Percentiles rank a stretch among this genome's conserved stretches.
Conservation (phyloP, 2,888 invertebrate genomes). For the Aporophyla lueneburgensis region DNA sequence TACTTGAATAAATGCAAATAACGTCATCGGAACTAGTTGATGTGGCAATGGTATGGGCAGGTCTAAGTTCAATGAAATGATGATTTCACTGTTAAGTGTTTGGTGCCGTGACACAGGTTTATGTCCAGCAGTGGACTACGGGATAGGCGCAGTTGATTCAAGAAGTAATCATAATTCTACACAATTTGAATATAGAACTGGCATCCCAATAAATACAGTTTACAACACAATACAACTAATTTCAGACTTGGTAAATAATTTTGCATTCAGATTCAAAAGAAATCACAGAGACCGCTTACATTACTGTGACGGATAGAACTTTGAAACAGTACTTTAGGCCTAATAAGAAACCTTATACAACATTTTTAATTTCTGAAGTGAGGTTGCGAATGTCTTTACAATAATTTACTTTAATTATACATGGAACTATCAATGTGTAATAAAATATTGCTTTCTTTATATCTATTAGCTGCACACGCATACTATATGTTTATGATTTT, state of each 20-base stretch:
- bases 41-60: not conserved
- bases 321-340: constrained; percentile 65
- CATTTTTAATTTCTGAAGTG: constrained; percentile 48
- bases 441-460: constrained; percentile 76
- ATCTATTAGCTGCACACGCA: constrained; percentile 64
- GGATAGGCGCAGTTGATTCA: not conserved
- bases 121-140: not conserved
- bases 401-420: constrained; percentile 33
- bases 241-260: constrained; percentile 63
- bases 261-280: constrained; percentile 64
- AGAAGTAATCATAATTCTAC: not conserved
- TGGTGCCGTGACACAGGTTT: not conserved
- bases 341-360: constrained; percentile 60
- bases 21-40: not conserved
- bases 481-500: constrained; percentile 21
- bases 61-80: not conserved
- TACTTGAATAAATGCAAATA: constrained; percentile 19
- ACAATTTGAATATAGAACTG: not conserved
- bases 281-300: constrained; percentile 64
- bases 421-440: constrained; percentile 63
- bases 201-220: constrained; percentile 55
- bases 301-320: constrained; percentile 67
- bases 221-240: constrained; percentile 48
- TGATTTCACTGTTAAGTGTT: not conserved
- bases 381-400: constrained; percentile 34